Conservation (phyloP, 2,888 invertebrate species). For the Melolontha melolontha region DNA sequence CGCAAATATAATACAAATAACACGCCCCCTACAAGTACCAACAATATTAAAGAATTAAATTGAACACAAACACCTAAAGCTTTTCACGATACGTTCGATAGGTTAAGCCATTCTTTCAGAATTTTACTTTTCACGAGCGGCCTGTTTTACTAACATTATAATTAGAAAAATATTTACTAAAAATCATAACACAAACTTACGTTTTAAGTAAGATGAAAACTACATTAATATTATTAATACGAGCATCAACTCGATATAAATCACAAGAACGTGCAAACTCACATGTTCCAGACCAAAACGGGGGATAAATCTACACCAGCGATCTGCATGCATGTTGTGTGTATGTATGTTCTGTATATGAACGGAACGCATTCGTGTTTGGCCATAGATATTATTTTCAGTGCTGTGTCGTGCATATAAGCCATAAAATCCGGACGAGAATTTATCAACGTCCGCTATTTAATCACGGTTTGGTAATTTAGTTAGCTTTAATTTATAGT, state of each 20-base stretch:
- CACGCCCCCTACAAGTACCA: too few species aligned
- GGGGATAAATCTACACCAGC: constrained; percentile 54
- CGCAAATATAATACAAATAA: too few species aligned
- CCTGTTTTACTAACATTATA: too few species aligned
- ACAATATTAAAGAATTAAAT: too few species aligned
- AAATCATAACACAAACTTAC: too few species aligned
- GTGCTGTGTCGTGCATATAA: constrained; percentile 56
- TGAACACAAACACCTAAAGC: too few species aligned
- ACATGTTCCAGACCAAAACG: constrained; percentile 45
- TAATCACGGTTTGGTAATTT: constrained; percentile 62
- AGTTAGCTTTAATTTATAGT: constrained; percentile 51
- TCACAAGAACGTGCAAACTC: constrained; percentile 45
- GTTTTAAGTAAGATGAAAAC: constrained; percentile 8
- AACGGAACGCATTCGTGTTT: constrained; percentile 8
- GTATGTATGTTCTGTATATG: constrained; percentile 3
- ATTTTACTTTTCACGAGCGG: too few species aligned
- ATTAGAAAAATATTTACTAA: too few species aligned
- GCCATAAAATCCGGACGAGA: constrained; percentile 59
- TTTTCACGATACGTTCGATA: too few species aligned
- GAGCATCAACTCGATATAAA: constrained; percentile 30
- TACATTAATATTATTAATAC: constrained; percentile 38
- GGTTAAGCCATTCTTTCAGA: too few species aligned
- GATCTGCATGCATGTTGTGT: constrained; percentile 57
- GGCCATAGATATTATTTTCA: constrained; percentile 50
- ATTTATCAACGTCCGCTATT: constrained; percentile 63